A percentile compares a stretch with the other conserved stretches of the same genome.
These are phyloP conservation scores for Cricetomys ansorgei DNA, from an alignment of 2,113 vertebrate genomes.

Conservation along the genomic window DNA sequence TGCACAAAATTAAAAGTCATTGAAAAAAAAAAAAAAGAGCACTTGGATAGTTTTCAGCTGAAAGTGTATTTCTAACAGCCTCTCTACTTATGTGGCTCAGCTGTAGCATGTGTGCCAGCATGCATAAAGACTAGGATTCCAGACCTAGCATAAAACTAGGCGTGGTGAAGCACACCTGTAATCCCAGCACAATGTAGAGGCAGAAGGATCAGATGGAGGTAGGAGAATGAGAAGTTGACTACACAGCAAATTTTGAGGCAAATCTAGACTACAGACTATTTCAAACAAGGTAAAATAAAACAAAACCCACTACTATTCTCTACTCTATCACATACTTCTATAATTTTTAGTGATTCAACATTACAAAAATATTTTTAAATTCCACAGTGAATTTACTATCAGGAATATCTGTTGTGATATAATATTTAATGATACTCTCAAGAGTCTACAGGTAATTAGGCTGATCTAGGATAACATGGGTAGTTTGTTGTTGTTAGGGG, in stretches of 20 bases:
- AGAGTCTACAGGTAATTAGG: not conserved
- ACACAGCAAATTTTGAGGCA: not conserved
- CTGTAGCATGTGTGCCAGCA: not conserved
- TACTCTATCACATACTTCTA: not conserved
- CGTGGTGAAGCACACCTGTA: not conserved
- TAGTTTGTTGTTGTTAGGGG: not conserved
- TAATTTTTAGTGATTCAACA: not conserved
- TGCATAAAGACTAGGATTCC: not conserved
- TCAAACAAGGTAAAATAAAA: not conserved
- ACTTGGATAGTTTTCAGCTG: not conserved
- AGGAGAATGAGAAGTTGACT: not conserved
- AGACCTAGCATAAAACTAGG: not conserved
- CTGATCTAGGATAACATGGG: not conserved
- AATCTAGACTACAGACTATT: not conserved
- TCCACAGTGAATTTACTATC: not conserved
- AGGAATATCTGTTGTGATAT: not conserved
- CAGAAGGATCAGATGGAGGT: not conserved
- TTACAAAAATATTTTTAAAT: not conserved
- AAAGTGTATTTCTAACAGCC: not conserved
- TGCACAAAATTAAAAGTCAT: not conserved
- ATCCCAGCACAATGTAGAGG: not conserved
- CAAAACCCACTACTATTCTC: not conserved
- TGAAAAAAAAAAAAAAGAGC: not conserved
- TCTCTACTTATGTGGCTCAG: not conserved
- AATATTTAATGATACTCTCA: not conserved